Evolutionary conservation across 2,113 vertebrate species (phyloP).

Genomic region (Entomyzon cyanotis): DNA sequence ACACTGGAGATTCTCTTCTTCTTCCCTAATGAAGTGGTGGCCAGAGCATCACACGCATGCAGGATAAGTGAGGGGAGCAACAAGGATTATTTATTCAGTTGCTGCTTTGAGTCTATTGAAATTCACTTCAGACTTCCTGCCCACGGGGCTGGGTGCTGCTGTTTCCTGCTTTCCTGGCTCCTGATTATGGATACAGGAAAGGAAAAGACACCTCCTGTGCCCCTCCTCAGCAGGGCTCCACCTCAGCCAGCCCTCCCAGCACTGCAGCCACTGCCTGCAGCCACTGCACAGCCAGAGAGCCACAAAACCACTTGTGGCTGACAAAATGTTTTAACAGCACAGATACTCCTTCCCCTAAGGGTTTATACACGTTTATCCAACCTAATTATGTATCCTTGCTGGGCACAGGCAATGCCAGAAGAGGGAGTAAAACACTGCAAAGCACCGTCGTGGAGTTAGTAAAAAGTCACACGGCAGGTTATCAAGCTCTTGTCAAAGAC

Average conservation of each 20-base stretch:
- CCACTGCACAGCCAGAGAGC: fast-evolving
- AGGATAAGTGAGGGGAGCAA: neutral
- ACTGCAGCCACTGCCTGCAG: neutral
- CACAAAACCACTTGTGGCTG: neutral
- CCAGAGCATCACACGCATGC: neutral
- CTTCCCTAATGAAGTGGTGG: neutral
- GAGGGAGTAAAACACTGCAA: neutral
- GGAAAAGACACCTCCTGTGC: neutral
- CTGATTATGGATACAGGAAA: neutral
- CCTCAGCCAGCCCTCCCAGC: neutral
- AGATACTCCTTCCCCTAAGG: neutral
- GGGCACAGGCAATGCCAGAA: neutral
- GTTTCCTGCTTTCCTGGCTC: neutral
- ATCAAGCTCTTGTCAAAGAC: neutral
- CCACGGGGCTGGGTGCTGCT: neutral
- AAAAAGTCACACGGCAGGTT: neutral
- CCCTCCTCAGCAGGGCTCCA: neutral
- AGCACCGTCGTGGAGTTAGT: neutral
- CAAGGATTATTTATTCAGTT: neutral
- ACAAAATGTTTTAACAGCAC: neutral
- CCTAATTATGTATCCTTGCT: neutral
- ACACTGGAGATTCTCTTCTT: neutral
- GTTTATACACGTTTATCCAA: neutral
- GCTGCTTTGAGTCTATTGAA: neutral
- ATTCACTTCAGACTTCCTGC: conserved; percentile 10